A percentile compares a stretch with the other conserved stretches of the same genome.
These are phyloP conservation scores for Anabas testudineus DNA, from an alignment of 2,797 vertebrate genomes.

Conservation along the genomic window DNA sequence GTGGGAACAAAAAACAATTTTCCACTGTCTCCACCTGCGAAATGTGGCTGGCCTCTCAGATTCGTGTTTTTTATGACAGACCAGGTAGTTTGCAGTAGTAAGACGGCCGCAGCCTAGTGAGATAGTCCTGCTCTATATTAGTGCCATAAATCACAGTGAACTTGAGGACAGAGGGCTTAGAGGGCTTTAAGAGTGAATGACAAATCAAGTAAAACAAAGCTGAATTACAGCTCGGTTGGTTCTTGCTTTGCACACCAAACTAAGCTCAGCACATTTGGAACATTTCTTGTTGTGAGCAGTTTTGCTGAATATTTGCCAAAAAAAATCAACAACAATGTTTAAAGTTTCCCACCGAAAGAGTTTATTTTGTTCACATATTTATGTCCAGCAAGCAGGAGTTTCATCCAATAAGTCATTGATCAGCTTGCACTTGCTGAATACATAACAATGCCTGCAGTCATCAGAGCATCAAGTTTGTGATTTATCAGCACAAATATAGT, in stretches of 20 bases:
- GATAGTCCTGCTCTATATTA: constrained; percentile 79
- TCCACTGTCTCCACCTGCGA: constrained; percentile 69
- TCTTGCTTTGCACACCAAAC: neutral
- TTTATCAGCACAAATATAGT: constrained; percentile 56
- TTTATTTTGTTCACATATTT: constrained; percentile 33
- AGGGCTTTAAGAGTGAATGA: constrained; percentile 53
- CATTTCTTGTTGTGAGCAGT: neutral
- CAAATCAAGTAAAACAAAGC: constrained; percentile 73
- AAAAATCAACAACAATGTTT: constrained; percentile 7
- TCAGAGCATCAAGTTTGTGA: constrained; percentile 49
- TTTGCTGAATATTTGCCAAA: constrained; percentile 13
- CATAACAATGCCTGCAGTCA: constrained; percentile 62
- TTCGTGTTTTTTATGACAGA: constrained; percentile 77
- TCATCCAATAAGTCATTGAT: constrained; percentile 60
- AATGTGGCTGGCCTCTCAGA: constrained; percentile 70
- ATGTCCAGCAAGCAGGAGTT: constrained; percentile 31
- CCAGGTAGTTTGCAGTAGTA: constrained; percentile 64
- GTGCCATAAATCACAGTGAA: constrained; percentile 79
- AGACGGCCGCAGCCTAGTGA: constrained; percentile 56
- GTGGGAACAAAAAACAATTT: constrained; percentile 67
- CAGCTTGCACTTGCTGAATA: constrained; percentile 60
- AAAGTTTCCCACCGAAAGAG: constrained; percentile 14
- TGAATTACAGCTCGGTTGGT: constrained; percentile 33
- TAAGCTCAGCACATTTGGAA: neutral
- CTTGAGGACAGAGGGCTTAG: constrained; percentile 70